phyloP scores from a whole-genome alignment of 2,888 invertebrate species.

The Agrochola litura region DNA sequence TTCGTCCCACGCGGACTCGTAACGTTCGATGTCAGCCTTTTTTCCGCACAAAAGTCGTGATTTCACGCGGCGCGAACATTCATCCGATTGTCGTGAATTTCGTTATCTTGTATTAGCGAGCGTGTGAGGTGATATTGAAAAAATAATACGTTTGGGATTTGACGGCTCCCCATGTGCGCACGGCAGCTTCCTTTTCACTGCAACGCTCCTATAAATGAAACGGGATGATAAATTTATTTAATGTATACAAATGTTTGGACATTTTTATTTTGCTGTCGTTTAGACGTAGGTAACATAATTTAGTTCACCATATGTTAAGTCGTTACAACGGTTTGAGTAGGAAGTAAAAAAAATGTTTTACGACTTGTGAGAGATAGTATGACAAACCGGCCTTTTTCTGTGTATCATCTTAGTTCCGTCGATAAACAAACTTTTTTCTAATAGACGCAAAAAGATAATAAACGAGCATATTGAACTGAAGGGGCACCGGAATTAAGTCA shows the following conservation, averaged over 20 bases:
- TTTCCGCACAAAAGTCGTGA: slow-evolving; percentile 87
- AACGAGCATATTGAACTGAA: slow-evolving; percentile 74
- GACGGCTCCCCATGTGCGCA: slow-evolving; percentile 88
- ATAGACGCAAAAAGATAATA: slow-evolving; percentile 72
- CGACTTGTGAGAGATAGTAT: slow-evolving; percentile 86
- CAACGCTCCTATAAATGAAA: slow-evolving; percentile 84
- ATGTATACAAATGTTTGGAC: slow-evolving; percentile 91
- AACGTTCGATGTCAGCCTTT: slow-evolving; percentile 79
- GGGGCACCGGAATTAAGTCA: slow-evolving; percentile 72
- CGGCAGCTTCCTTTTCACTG: slow-evolving; percentile 89
- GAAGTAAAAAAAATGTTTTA: slow-evolving; percentile 89
- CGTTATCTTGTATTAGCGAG: slow-evolving; percentile 88
- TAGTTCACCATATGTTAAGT: slow-evolving; percentile 89
- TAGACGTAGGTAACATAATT: slow-evolving; percentile 90
- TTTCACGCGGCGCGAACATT: slow-evolving; percentile 90
- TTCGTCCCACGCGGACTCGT: slow-evolving; percentile 79
- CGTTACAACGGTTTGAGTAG: slow-evolving; percentile 86
- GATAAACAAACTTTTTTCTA: slow-evolving; percentile 76
- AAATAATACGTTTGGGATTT: slow-evolving; percentile 90
- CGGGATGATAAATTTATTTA: slow-evolving; percentile 90
- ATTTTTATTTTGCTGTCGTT: slow-evolving; percentile 90
- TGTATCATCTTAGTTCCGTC: slow-evolving; percentile 76
- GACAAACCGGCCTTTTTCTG: slow-evolving; percentile 82
- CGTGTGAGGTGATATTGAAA: slow-evolving; percentile 87
- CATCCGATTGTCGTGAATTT: slow-evolving; percentile 89